Evolutionary conservation across 2,113 vertebrate genomes (phyloP), one percentile per base, ranked within the genome.

Genomic region (Hippopotamus amphibius): DNA sequence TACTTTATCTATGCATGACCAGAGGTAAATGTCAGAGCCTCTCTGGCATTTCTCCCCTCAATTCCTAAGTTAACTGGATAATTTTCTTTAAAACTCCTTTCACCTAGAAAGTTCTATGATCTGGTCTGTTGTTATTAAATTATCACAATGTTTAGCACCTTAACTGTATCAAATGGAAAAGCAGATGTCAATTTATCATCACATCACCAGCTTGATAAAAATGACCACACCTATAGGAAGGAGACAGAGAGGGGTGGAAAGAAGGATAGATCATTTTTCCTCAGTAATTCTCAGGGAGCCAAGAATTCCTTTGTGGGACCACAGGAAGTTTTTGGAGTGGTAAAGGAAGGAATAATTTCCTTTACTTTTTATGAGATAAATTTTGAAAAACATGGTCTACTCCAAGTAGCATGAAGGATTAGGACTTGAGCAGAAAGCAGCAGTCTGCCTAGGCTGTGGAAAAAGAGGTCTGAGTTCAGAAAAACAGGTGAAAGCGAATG

Each of bases 101-200:
- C 14, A 91, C 11, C 55, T 69, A 21, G 30, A 86, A 86, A 95
- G 21, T 15, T 63, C 9, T 88, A 17, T 43, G 12, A 65, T 74
- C 33, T 93, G 15, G 21, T 53, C 41, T 93, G 53, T 48, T 93
- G 14, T 66, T 88, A 85, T 26, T 91, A 90, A 90, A 26, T 69
- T 17, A 53, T 61, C 28, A 30, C 21, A 69, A 15, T 79, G 41
- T n/a, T 97, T 94, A 96, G 6, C 33, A 88, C 41, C 21, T 85
- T 82, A 88, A 88, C 72, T 68, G 9, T 92, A n/a, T 71, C 28
- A 79, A 91, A 87, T 7, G 88, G 21, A 61, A 96, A 93, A 80
- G 22, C 1, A 43, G 17, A 76, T 91, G 15, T 19, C 61, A 79
- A 7, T 41, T n/a, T 92, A 57, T 86, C 46, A 72, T 86, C 17